Conservation (phyloP, 2,113 vertebrate genomes). For the Calyptomena viridis region DNA sequence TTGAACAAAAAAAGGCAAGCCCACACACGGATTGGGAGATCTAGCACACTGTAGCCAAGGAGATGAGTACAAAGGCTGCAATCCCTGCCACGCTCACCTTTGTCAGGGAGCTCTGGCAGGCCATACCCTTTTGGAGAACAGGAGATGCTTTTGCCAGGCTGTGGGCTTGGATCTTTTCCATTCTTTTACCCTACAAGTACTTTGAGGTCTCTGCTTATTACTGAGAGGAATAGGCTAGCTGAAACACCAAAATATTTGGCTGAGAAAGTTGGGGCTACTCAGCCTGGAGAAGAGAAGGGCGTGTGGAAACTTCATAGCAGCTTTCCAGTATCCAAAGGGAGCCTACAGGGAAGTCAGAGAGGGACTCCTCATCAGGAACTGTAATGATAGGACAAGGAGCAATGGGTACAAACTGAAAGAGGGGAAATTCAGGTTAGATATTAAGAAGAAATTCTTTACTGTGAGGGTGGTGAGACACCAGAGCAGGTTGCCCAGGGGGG, state of each 20-base stretch:
- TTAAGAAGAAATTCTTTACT: neutral
- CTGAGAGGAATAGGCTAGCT: neutral
- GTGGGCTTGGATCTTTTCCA: neutral
- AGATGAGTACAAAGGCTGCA: accelerated
- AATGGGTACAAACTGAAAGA: neutral
- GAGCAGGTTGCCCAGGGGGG: neutral
- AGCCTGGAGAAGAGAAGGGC: neutral
- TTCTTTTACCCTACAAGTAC: neutral
- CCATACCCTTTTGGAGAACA: neutral
- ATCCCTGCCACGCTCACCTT: neutral
- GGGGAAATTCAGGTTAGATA: neutral
- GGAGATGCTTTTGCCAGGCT: neutral
- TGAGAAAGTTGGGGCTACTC: neutral
- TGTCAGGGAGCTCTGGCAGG: neutral
- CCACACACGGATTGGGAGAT: accelerated
- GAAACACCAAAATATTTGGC: neutral
- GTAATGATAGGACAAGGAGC: neutral
- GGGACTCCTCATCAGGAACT: neutral
- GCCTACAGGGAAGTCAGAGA: neutral
- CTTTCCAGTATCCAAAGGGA: neutral
- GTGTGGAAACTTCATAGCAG: neutral
- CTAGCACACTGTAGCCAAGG: accelerated
- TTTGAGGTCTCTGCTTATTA: neutral
- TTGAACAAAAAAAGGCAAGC: neutral
- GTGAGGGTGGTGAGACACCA: neutral